Conservation (phyloP, 92 coral and sea anemone species). For the Scolanthus callimorphus region DNA sequence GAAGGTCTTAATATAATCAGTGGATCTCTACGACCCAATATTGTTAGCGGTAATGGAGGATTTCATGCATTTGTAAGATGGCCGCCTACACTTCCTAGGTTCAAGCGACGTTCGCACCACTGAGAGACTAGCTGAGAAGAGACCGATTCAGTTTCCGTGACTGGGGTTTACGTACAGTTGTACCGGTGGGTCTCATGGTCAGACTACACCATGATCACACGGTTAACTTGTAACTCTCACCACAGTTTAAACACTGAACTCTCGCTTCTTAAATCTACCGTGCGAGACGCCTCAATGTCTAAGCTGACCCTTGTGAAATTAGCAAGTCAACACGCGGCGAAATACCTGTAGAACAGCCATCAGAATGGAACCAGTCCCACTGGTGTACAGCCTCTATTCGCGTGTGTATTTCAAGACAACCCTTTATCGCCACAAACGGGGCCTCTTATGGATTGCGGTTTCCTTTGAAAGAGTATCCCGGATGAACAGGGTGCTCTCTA, state of each 20-base stretch:
- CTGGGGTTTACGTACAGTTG: too few species aligned
- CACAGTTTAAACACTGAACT: background rate
- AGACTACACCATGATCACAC: background rate
- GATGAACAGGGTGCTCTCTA: slow-evolving; percentile 55
- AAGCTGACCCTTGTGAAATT: background rate
- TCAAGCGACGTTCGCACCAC: too few species aligned
- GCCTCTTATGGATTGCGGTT: slow-evolving; percentile 76
- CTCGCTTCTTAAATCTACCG: background rate
- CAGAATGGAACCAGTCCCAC: slow-evolving; percentile 28
- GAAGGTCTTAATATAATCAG: slow-evolving; percentile 6
- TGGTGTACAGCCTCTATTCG: too few species aligned
- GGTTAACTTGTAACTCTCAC: background rate
- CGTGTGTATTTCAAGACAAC: slow-evolving; percentile 37
- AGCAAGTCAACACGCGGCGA: background rate
- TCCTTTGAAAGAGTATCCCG: slow-evolving; percentile 64
- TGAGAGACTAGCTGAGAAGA: too few species aligned
- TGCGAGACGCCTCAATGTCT: background rate
- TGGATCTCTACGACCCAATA: background rate
- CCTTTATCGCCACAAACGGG: slow-evolving; percentile 28
- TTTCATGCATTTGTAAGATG: background rate
- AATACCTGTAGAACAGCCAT: slow-evolving; percentile 76
- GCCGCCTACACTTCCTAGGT: background rate
- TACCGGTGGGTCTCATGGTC: too few species aligned
- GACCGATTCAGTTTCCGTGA: too few species aligned
- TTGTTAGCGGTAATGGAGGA: background rate